Conservation (phyloP, 1,140 invertebrate genomes). For the Aradophagus sp. region DNA sequence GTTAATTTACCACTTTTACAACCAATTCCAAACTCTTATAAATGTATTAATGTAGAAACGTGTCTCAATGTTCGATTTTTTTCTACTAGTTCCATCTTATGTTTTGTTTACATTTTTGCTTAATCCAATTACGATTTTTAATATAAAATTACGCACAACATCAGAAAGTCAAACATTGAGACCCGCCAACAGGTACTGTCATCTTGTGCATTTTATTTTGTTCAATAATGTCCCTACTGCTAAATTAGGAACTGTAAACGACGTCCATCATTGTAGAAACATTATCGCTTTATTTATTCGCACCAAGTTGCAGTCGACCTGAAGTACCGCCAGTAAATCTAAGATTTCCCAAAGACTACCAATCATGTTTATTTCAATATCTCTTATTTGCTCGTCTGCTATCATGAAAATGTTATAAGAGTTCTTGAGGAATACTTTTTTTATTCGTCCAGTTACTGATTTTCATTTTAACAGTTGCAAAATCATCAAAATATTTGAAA, state of each 20-base stretch:
- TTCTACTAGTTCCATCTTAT: too few species aligned
- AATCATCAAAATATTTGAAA: slow-evolving; percentile 35
- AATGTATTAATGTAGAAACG: slow-evolving; percentile 7
- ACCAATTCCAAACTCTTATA: slow-evolving; percentile 46
- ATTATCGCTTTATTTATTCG: slow-evolving; percentile 28
- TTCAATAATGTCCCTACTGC: slow-evolving; percentile 60
- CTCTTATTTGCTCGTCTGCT: slow-evolving; percentile 12
- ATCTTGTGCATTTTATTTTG: slow-evolving; percentile 53
- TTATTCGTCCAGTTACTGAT: slow-evolving; percentile 11
- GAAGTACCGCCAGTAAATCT: slow-evolving; percentile 60
- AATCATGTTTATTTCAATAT: slow-evolving; percentile 35
- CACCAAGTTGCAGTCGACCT: slow-evolving; percentile 57
- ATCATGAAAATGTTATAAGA: slow-evolving; percentile 17
- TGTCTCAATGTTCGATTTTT: slow-evolving; percentile 19
- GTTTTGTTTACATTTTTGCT: too few species aligned
- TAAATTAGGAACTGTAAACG: slow-evolving; percentile 65
- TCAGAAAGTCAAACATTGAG: slow-evolving; percentile 7
- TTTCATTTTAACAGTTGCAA: neutral
- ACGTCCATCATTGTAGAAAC: slow-evolving; percentile 40
- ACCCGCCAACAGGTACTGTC: slow-evolving; percentile 47
- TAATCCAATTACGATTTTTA: neutral
- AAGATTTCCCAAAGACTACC: slow-evolving; percentile 34
- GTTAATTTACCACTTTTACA: slow-evolving; percentile 6
- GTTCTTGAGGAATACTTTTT: slow-evolving; percentile 9
- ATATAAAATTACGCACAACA: neutral